A percentile compares a stretch with the other conserved stretches of the same genome.
phyloP scores from a whole-genome alignment of 2,888 invertebrate genomes.

The Meloe dianella region DNA sequence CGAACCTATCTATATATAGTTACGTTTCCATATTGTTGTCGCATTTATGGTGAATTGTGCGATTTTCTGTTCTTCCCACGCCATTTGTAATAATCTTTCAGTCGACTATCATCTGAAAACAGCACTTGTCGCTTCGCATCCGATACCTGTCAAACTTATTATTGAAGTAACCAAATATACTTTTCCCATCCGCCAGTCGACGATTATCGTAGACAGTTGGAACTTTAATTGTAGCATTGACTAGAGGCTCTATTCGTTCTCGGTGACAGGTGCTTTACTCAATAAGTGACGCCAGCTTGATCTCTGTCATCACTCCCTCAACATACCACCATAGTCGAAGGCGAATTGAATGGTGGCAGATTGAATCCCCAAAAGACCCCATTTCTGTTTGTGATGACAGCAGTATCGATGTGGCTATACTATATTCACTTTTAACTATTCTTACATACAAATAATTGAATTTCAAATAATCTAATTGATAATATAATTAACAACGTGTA shows the following conservation, averaged over 20 bases:
- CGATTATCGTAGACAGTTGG: constrained; percentile 19
- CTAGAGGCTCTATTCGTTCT: constrained; percentile 34
- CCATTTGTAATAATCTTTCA: too few relatives aligned
- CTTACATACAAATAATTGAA: constrained; percentile 1
- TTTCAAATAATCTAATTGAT: too few relatives aligned
- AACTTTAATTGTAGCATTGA: constrained; percentile 33
- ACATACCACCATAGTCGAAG: constrained; percentile 27
- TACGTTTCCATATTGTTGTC: too few relatives aligned
- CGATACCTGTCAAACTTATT: too few relatives aligned
- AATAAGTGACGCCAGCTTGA: constrained; percentile 39
- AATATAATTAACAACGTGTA: too few relatives aligned
- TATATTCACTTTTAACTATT: constrained; percentile 9
- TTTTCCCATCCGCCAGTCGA: constrained; percentile 19
- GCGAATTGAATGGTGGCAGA: constrained; percentile 41
- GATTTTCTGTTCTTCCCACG: too few relatives aligned
- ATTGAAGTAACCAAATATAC: background rate
- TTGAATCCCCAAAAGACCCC: constrained; percentile 33
- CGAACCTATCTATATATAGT: too few relatives aligned
- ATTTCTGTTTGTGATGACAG: constrained; percentile 10
- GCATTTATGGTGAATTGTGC: too few relatives aligned
- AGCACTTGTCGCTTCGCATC: too few relatives aligned
- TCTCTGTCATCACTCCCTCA: constrained; percentile 33
- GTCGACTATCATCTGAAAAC: too few relatives aligned
- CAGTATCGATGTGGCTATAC: background rate
- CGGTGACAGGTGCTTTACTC: constrained; percentile 40